Base-by-base conservation (phyloP, 2,797 vertebrate species). In the Micrastur ruficollis region DNA sequence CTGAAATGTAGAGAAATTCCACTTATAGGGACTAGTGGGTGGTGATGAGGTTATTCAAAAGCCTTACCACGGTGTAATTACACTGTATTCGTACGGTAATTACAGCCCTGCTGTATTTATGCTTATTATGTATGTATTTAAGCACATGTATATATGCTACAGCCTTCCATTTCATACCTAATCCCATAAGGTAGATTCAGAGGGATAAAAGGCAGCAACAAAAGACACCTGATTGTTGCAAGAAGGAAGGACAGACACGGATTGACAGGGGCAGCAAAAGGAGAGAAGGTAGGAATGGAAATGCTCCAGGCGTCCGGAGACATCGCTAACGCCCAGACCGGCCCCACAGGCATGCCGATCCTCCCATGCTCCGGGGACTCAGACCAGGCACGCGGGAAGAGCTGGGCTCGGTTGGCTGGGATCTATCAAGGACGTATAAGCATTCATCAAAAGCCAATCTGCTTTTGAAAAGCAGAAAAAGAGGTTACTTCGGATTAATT, bases 361-460 rank as follows among this genome's bases (percentile, higher is more conserved):
- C 67, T 15, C 32, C 0, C 16, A 2, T 8, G 61, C 61, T 83
- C 52, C 21, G 5, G 65, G 68, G 56, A 47, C 16, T 82, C 50
- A 3, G 32, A 26, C 25, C 36, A 14, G 1, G 5, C 17, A 8
- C 14, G 0, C 2, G 42, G 31, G 14, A 81, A 86, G 44, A 83
- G 80, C 65, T 8, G 14, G n/a, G 9, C 65, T 86, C 0, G 0
- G 61, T 1, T 74, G 61, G 27, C 52, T 59, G 73, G 92, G 73
- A 89, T 86, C 80, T 86, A 56, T 12, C 1, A 8, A 78, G 70
- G 61, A 86, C n/a, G 40, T 19, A 4, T 4, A 71, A 78, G 40
- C 90, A 81, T 93, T 58, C 71, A 89, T 96, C 92, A 92, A 90
- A 95, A 94, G 86, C 76, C 89, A 90, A 93, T 86, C 89, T 89